phyloP scores from a whole-genome alignment of 2,113 vertebrate species.

The Neopipo cinnamomea region DNA sequence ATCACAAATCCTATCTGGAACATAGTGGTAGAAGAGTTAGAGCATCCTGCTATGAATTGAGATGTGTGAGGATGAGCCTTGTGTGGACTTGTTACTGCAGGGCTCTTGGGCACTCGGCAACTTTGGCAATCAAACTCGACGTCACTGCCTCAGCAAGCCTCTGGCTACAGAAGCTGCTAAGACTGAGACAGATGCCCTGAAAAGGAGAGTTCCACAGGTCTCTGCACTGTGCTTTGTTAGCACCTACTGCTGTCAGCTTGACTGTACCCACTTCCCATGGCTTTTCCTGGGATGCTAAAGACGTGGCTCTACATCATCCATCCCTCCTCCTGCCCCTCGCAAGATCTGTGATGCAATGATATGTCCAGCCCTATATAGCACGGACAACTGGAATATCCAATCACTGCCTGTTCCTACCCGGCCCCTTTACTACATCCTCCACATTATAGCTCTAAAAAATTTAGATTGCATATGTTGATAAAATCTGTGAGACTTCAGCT shows the following conservation, averaged over 20 bases:
- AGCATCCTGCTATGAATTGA: neutral
- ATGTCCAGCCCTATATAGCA: too few species aligned
- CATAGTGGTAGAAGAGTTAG: neutral
- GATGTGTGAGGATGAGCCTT: neutral
- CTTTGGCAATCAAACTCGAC: neutral
- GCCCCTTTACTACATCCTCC: neutral
- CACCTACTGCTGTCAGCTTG: neutral
- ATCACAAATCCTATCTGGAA: neutral
- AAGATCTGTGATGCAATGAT: neutral
- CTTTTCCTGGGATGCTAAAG: neutral
- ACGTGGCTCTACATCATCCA: neutral
- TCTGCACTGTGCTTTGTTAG: neutral
- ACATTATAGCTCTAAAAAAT: neutral
- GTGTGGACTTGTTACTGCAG: neutral
- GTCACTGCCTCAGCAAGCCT: neutral
- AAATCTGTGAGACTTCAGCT: neutral
- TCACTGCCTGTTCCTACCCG: neutral
- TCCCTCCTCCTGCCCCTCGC: neutral
- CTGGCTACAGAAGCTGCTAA: neutral
- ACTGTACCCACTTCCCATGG: neutral
- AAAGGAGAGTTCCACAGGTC: neutral
- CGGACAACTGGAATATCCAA: neutral
- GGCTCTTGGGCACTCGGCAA: neutral
- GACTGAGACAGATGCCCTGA: neutral
- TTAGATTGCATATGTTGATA: neutral